Conservation (phyloP, 2,797 vertebrate genomes). For the Melanotaenia maccullochi region DNA sequence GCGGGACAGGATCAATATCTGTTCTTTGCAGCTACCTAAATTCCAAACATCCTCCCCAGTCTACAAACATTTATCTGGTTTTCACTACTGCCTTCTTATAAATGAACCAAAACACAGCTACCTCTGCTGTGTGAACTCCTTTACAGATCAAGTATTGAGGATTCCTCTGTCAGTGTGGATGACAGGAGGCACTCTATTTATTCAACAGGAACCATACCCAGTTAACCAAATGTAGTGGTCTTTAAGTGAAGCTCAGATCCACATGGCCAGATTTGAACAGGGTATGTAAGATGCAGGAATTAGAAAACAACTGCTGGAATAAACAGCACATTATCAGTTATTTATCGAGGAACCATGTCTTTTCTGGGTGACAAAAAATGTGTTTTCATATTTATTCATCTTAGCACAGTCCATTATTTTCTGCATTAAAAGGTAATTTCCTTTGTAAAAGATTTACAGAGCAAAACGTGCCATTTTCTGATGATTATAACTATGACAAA, state of each 20-base stretch:
- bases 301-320: constrained; percentile 16
- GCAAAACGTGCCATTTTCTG: background rate
- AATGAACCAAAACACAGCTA: constrained; percentile 49
- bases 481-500: constrained; percentile 5
- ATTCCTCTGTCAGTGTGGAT: constrained; percentile 54
- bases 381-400: constrained; percentile 3
- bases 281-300: constrained; percentile 24
- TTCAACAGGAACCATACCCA: constrained; percentile 50
- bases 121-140: constrained; percentile 56
- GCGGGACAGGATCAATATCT: constrained; percentile 22
- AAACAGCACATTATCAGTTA: constrained; percentile 7
- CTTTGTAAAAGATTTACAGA: constrained; percentile 2
- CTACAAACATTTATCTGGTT: constrained; percentile 60
- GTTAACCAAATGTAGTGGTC: constrained; percentile 49
- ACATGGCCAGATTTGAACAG: constrained; percentile 10
- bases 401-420: constrained; percentile 6
- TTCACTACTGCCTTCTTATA: constrained; percentile 58
- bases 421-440: background rate
- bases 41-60: constrained; percentile 25
- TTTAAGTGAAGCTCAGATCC: constrained; percentile 26
- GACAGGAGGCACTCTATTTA: constrained; percentile 60
- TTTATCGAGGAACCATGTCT: constrained; percentile 11
- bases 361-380: constrained; percentile 19
- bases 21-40: constrained; percentile 27
- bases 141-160: constrained; percentile 64